Base-by-base conservation (phyloP, 2,888 invertebrate species). In the Leptarthrus brevirostris region DNA sequence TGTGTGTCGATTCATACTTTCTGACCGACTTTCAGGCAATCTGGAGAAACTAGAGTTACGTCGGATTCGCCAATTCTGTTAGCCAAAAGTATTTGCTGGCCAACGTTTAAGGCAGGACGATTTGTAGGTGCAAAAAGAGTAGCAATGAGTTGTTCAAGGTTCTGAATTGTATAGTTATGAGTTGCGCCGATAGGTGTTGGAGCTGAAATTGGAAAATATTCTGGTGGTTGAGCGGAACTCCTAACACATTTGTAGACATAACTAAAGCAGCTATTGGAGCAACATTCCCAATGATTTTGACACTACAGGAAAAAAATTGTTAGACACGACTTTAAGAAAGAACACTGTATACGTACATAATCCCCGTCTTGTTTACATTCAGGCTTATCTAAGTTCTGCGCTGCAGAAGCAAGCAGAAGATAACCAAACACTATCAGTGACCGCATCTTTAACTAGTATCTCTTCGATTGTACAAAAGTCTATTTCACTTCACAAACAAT, bases 281-380 rank as follows among this genome's bases (percentile, higher is more conserved):
- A 84, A 66, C 84, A 84, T 4, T 85, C 83, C 77, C 75, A 78
- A 75, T 83, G 83, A 49, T 78, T 79, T 47, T 80, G 81, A 22
- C 84, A 84, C 84, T 84, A 44, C 3, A 77, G 58, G 36, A 34
- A 6, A 49, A 74, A 47, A 10, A 40, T 8, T 3, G n/a, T 18
- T 30, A 36, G 34, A 53, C 2, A 40, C 2, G 18, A 16, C 8
- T 8, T 34, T 34, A 52, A n/a, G 18, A 40, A 14, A 22, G n/a
- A 72, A 8, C 36, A 30, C 8, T 12, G 22, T 24, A 10, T 73
- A 80, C 81, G 79, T 76, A 83, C 83, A 79, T 80, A 81, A 74
- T 79, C 79, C 34, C 79, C 79, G 73, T 79, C 74, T 14, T n/a
- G 75, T 4, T 76, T 77, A 70, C 82, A 82, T 36, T 77, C 26